These are phyloP conservation scores for Gopherus flavomarginatus DNA, from an alignment of 2,113 vertebrate genomes.

Conservation along the genomic window DNA sequence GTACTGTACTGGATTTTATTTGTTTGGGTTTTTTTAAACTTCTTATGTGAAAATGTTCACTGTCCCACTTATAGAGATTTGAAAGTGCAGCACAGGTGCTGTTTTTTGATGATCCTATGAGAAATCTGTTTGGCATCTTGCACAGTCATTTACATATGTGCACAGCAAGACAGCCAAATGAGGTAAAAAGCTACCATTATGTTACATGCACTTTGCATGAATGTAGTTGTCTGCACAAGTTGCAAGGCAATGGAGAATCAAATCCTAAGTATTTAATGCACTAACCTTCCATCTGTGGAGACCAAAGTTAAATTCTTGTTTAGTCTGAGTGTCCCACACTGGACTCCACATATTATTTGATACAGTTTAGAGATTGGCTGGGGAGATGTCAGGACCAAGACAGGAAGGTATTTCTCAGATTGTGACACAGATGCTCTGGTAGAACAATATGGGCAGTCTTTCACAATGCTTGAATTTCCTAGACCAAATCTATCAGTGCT, in stretches of 20 bases:
- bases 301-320: neutral
- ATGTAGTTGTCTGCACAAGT: neutral
- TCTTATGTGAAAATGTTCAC: neutral
- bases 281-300: neutral
- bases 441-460: neutral
- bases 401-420: neutral
- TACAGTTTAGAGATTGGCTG: neutral
- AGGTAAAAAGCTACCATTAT: neutral
- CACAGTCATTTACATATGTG: neutral
- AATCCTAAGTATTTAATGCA: neutral
- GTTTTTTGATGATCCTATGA: neutral
- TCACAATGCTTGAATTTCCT: neutral
- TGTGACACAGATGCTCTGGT: neutral
- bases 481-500: constrained; percentile 14
- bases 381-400: neutral
- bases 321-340: neutral
- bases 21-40: neutral
- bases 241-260: neutral
- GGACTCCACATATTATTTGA: neutral
- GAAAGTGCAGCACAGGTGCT: neutral
- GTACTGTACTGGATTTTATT: neutral
- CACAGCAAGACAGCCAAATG: neutral
- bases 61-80: neutral
- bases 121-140: neutral
- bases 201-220: neutral